Evolutionary conservation across 2,888 invertebrate genomes (phyloP), one percentile per base, ranked within the genome.

Genomic region (Ichneumon xanthorius): DNA sequence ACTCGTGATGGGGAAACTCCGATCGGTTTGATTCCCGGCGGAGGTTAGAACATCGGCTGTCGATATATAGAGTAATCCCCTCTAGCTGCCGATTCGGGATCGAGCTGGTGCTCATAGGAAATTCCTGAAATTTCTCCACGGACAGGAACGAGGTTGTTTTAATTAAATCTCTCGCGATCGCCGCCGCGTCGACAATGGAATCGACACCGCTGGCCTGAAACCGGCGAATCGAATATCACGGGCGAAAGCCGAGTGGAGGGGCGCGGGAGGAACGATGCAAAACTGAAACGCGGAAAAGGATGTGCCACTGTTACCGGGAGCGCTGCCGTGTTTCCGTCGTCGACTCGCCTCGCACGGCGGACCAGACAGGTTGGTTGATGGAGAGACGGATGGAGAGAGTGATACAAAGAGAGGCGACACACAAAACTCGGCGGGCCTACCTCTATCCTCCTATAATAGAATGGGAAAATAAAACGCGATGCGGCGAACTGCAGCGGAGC

Each of bases 381-480:
- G 63, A 63, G 30, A 48, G 82, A 72, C 58, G 75, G 71, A 80
- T 22, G 53, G 73, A 80, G 83, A 85, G 86, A 88, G 85, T 87
- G 87, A 61, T 7, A 63, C 30, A 40, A 45, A 67, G 50, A 9
- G 45, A 19, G 65, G 67, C 26, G 33, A 82, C 45, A 77, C 48
- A 79, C 68, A 68, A 80, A 78, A 80, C 45, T 58, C 40, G 71
- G 37, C n/a, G 19, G n/a, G 22, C 53, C 48, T 76, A 61, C 50
- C 33, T 73, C 67, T 65, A 45, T 72, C 80, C 55, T 65, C 33
- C 58, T 50, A 45, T 63, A 76, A 76, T 67, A 76, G 40, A 72
- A 55, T n/a, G 65, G 14, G 63, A 75, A 88, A 90, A 91, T 90
- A 91, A 90, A 89, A 86, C 87, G 87, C 87, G 85, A 76, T 82